Evolutionary conservation across 2,113 vertebrate species (phyloP), one percentile per base, ranked within the genome.

Genomic region (Ibidorhyncha struthersii): DNA sequence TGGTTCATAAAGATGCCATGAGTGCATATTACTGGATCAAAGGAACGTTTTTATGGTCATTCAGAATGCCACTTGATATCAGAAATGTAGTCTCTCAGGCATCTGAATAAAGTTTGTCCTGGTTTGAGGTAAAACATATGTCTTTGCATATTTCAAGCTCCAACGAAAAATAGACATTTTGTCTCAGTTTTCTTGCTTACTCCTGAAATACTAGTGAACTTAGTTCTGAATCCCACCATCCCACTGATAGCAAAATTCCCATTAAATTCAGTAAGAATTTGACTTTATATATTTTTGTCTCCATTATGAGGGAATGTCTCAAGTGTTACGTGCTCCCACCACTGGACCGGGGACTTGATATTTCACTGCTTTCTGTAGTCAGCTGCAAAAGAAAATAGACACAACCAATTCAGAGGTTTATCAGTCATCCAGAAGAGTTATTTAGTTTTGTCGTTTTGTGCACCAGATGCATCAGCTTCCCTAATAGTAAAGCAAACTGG

Each of bases 1-100:
- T 96, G 40, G 70, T 97, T 97, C 92, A 89, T 86, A 90, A 94
- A 82, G 95, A 95, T 94, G 61, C 55, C 72, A 96, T 92, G 85
- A 97, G 93, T 94, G 32, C 69, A 32, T 86, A 80, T 96, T 97
- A 92, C 59, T 96, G 95, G 96, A 96, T 90, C 55, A 86, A 94
- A 96, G 38, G 45, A 96, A 86, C 78, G 95, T 95, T 97, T 97
- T 96, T 84, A 83, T 96, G 94, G 90, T 97, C 85, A 77, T 50
- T 71, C 74, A 67, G 91, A 97, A 96, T 97, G 89, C 77, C 90
- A 94, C 58, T 77, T 65, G 89, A 66, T 93, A 94, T 96, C 90
- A 97, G 84, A 88, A 90, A 90, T 86, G 66, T 86, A 90, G 43
- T 91, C 78, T 93, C 58, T 80, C 69, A 92, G 82, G 26, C 53